Base-by-base conservation (phyloP, 2,888 invertebrate species). In the Meloe dianella region DNA sequence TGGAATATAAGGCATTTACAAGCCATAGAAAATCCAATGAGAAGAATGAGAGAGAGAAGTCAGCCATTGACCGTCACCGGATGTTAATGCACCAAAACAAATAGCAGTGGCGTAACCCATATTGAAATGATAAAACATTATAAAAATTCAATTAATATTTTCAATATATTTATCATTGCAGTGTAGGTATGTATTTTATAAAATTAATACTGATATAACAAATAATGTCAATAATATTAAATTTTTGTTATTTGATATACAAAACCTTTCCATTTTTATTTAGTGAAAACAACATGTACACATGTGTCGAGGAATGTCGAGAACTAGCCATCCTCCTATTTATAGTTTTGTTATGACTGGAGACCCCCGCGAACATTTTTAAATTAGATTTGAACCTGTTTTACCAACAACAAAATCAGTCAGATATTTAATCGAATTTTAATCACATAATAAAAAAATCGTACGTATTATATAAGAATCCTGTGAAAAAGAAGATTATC, bases 281-380 rank as follows among this genome's bases (percentile, higher is more conserved):
- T n/a, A 41, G 1, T 41, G 1, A 41, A n/a, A 7, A 41, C 8
- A 41, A 41, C 17, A 41, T 41, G 4, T 17, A 41, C n/a, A 41
- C 41, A 68, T 67, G 71, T 73, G 74, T 72, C 70, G 66, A 65
- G 70, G 72, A 66, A 73, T 73, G 73, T 62, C 63, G 66, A 41
- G 22, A 27, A 70, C 69, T 70, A 71, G 59, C 62, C 69, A 69
- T 64, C 60, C 69, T 67, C 69, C 75, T 80, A 80, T 80, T 79
- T 79, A 76, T 79, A 78, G 74, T 74, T 75, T 78, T 80, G 80
- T 80, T 80, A 78, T 80, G 80, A 79, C 80, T 80, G 79, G 73
- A 68, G 60, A 78, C 77, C 78, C 79, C 79, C 74, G 76, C 77
- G 77, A 78, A 77, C 71, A 70, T 66, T 68, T 62, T 41, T 24